phyloP scores from a whole-genome alignment of 1,140 invertebrate species.

The Cepaea nemoralis region DNA sequence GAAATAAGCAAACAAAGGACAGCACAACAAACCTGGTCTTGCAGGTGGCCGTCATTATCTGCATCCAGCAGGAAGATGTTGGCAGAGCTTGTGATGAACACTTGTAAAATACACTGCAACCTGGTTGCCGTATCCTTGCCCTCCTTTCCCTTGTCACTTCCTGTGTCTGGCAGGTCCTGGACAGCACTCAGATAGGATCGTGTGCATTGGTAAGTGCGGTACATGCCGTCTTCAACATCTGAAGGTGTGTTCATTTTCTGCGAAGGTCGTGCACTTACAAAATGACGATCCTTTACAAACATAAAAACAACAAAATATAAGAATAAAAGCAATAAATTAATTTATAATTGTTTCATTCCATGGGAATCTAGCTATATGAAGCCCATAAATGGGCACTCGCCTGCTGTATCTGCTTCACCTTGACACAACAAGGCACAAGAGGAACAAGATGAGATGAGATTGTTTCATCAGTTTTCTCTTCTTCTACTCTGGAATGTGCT shows the following conservation, averaged over 20 bases:
- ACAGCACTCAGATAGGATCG: conserved; percentile 65
- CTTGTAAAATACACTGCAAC: conserved; percentile 86
- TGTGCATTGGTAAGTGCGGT: conserved; percentile 57
- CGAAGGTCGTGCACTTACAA: conserved; percentile 44
- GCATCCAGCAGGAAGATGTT: conserved; percentile 82
- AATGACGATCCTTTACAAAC: conserved; percentile 51
- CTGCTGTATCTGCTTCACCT: too few species aligned
- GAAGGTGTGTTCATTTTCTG: conserved; percentile 35
- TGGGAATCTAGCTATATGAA: too few species aligned
- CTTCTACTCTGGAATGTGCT: too few species aligned
- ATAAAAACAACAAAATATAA: too few species aligned
- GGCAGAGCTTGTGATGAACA: conserved; percentile 94
- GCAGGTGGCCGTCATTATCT: conserved; percentile 49
- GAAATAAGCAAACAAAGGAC: too few species aligned
- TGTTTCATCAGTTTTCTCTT: too few species aligned
- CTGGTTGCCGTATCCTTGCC: conserved; percentile 67
- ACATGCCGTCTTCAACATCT: conserved; percentile 30
- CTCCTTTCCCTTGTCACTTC: conserved; percentile 52
- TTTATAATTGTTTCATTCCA: too few species aligned
- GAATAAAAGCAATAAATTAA: too few species aligned
- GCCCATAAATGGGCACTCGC: too few species aligned
- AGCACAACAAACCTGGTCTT: conserved; percentile 59
- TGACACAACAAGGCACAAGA: too few species aligned
- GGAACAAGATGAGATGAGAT: too few species aligned
- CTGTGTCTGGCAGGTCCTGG: conserved; percentile 59